Percentiles rank a stretch among this genome's conserved stretches.
phyloP scores from a whole-genome alignment of 2,113 vertebrate genomes.

The Pluvianellus socialis region DNA sequence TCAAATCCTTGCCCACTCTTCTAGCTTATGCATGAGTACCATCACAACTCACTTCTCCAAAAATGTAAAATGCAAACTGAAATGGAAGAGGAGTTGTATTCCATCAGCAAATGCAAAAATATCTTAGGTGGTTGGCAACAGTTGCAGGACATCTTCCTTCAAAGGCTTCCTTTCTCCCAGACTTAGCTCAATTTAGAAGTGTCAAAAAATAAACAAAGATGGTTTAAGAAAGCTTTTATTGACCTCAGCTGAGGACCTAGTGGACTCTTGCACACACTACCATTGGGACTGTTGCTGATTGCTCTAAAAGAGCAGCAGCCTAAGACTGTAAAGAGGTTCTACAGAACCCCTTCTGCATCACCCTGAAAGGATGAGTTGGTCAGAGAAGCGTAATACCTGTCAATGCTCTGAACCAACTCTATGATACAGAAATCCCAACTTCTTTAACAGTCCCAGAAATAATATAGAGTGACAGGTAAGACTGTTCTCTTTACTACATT shows the following conservation, averaged over 20 bases:
- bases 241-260: not conserved
- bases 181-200: not conserved
- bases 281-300: too few relatives aligned
- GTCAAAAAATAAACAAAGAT: not conserved
- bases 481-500: not conserved
- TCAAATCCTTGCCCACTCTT: not conserved
- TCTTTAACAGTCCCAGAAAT: not conserved
- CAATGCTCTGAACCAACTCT: not conserved
- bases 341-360: not conserved
- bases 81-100: not conserved
- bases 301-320: not conserved
- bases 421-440: not conserved
- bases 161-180: not conserved
- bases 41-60: not conserved
- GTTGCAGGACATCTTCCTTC: not conserved
- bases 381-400: not conserved
- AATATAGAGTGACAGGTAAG: not conserved
- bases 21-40: not conserved
- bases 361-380: not conserved
- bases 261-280: not conserved
- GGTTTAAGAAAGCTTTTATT: not conserved
- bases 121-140: rapidly evolving
- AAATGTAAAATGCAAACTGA: not conserved
- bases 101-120: not conserved
- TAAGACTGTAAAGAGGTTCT: not conserved